These are phyloP conservation scores for Drosophila triauraria DNA, from an alignment of 1,140 invertebrate species.

Conservation along the genomic window DNA sequence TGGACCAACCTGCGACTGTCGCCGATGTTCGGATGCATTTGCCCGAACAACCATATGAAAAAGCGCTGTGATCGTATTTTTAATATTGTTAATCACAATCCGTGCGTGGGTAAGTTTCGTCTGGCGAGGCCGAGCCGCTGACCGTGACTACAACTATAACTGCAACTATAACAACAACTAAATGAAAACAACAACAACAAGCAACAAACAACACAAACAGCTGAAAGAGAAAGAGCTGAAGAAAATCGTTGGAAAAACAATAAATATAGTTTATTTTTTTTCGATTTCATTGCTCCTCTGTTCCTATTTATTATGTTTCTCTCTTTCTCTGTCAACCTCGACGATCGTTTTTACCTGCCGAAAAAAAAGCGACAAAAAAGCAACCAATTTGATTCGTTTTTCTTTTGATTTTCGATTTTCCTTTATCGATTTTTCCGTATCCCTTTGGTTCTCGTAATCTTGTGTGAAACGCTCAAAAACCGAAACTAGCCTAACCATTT, in stretches of 20 bases:
- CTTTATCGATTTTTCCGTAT: constrained; percentile 43
- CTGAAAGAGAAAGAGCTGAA: constrained; percentile 27
- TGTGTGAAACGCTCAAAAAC: constrained; percentile 80
- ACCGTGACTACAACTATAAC: constrained; percentile 35
- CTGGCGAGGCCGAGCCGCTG: constrained; percentile 22
- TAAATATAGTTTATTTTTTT: constrained; percentile 4
- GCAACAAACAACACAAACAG: constrained; percentile 64
- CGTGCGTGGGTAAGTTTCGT: constrained; percentile 93
- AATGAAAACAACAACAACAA: constrained; percentile 41
- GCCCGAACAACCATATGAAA: constrained; percentile 94
- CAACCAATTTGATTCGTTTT: constrained; percentile 34
- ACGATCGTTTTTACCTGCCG: constrained; percentile 29
- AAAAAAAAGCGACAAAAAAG: constrained; percentile 2
- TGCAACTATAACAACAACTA: constrained; percentile 2
- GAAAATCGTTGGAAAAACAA: constrained; percentile 40
- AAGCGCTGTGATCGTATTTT: constrained; percentile 94
- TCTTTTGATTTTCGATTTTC: constrained; percentile 20
- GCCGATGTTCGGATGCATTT: constrained; percentile 96
- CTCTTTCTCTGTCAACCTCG: constrained; percentile 52
- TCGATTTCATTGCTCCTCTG: constrained; percentile 42
- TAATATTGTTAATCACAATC: constrained; percentile 94
- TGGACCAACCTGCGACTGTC: constrained; percentile 93
- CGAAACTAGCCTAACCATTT: constrained; percentile 78
- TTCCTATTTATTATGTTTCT: constrained; percentile 36
- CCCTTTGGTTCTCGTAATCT: constrained; percentile 66